These are phyloP conservation scores for Cosmia pyralina DNA, from an alignment of 2,888 invertebrate genomes.

Conservation along the genomic window DNA sequence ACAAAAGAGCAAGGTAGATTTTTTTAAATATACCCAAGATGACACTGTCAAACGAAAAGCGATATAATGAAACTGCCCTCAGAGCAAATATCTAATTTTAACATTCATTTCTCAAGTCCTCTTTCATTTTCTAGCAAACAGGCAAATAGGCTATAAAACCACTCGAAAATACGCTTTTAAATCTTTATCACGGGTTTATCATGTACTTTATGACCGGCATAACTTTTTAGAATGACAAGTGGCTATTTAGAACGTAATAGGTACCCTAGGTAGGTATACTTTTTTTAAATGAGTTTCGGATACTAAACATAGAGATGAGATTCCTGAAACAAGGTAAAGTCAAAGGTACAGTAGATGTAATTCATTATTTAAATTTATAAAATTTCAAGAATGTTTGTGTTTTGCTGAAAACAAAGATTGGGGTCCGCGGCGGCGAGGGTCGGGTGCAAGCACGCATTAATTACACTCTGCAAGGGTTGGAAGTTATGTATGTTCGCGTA, in stretches of 20 bases:
- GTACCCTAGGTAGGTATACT: constrained; percentile 18
- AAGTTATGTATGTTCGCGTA: constrained; percentile 70
- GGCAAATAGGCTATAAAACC: constrained; percentile 65
- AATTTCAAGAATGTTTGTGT: constrained; percentile 83
- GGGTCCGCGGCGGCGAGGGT: constrained; percentile 80
- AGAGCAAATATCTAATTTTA: constrained; percentile 59
- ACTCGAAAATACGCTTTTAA: constrained; percentile 64
- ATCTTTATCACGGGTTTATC: constrained; percentile 67
- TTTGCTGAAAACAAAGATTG: constrained; percentile 82
- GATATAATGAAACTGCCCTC: constrained; percentile 55
- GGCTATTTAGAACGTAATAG: constrained; percentile 48
- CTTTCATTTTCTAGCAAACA: constrained; percentile 63
- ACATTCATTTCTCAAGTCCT: constrained; percentile 58
- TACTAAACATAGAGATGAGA: constrained; percentile 41
- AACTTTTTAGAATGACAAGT: constrained; percentile 62
- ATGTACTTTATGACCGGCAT: constrained; percentile 59
- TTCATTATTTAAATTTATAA: constrained; percentile 69
- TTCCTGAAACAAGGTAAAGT: constrained; percentile 46
- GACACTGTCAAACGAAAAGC: constrained; percentile 49
- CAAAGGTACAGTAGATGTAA: constrained; percentile 53
- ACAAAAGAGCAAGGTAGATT: constrained; percentile 19
- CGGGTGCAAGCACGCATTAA: constrained; percentile 88
- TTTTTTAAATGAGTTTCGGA: constrained; percentile 42
- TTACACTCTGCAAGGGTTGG: constrained; percentile 83
- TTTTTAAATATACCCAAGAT: constrained; percentile 27